A percentile compares a stretch with the other conserved stretches of the same genome.
phyloP scores from a whole-genome alignment of 2,797 vertebrate genomes.

The Aplochiton taeniatus region DNA sequence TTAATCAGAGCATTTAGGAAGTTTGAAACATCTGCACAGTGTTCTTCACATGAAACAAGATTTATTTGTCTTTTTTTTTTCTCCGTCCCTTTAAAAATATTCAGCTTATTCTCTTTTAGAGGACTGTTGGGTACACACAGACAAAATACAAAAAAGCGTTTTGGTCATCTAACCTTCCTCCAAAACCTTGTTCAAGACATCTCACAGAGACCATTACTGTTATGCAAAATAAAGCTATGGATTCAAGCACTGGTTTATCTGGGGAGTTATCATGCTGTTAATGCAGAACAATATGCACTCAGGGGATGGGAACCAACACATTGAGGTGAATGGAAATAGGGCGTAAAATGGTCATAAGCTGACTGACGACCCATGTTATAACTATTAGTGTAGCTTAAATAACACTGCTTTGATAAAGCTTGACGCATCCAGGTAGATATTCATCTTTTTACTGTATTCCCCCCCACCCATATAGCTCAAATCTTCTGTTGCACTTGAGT shows the following conservation, averaged over 20 bases:
- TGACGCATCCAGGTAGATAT: slow-evolving; percentile 73
- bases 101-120: slow-evolving; percentile 73
- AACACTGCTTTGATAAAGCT: slow-evolving; percentile 79
- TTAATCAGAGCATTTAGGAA: slow-evolving; percentile 70
- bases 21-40: slow-evolving; percentile 75
- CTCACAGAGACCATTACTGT: slow-evolving; percentile 82
- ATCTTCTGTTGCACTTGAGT: slow-evolving; percentile 78
- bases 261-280: slow-evolving; percentile 49
- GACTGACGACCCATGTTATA: slow-evolving; percentile 43
- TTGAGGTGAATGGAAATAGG: slow-evolving; percentile 45
- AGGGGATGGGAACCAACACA: slow-evolving; percentile 40
- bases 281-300: slow-evolving; percentile 36
- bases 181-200: slow-evolving; percentile 72
- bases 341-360: slow-evolving; percentile 38
- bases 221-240: slow-evolving; percentile 79
- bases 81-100: slow-evolving; percentile 76
- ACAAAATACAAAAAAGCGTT: slow-evolving; percentile 57
- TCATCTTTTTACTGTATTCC: slow-evolving; percentile 68
- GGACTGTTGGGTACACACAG: slow-evolving; percentile 63
- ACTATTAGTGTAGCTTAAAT: slow-evolving; percentile 63
- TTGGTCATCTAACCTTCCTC: slow-evolving; percentile 73
- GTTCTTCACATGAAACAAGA: slow-evolving; percentile 76
- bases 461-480: slow-evolving; percentile 68
- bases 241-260: slow-evolving; percentile 60
- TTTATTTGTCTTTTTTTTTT: slow-evolving; percentile 50